These are phyloP conservation scores for Naso thynnoides DNA, from an alignment of 2,797 vertebrate species.

Conservation along the genomic window DNA sequence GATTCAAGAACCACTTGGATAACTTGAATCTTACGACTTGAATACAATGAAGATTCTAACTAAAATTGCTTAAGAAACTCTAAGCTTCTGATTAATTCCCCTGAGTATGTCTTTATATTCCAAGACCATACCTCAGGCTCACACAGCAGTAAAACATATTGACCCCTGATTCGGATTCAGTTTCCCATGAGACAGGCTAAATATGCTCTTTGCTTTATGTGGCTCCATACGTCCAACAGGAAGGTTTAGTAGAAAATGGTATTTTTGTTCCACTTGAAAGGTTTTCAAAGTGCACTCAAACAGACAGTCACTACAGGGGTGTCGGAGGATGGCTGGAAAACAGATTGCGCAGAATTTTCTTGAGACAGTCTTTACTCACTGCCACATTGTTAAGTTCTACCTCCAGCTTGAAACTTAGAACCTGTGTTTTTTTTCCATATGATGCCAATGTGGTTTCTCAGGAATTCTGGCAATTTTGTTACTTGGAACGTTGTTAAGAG, in stretches of 20 bases:
- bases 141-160: slow-evolving; percentile 10
- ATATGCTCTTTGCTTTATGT: slow-evolving; percentile 27
- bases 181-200: slow-evolving; percentile 40
- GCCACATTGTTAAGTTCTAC: slow-evolving; percentile 58
- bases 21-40: background rate
- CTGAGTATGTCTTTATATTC: background rate
- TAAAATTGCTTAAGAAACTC: background rate
- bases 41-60: background rate
- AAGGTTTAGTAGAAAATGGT: slow-evolving; percentile 20
- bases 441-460: slow-evolving; percentile 70
- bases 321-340: slow-evolving; percentile 6
- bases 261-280: slow-evolving; percentile 50
- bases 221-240: slow-evolving; percentile 26
- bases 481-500: slow-evolving; percentile 46
- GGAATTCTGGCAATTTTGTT: slow-evolving; percentile 61
- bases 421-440: slow-evolving; percentile 46
- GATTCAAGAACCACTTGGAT: background rate
- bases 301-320: slow-evolving; percentile 8
- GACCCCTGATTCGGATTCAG: slow-evolving; percentile 26
- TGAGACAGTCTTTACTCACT: slow-evolving; percentile 40
- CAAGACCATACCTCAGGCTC: no score
- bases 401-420: slow-evolving; percentile 47
- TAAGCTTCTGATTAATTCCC: background rate
- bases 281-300: slow-evolving; percentile 24
- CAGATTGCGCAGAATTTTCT: slow-evolving; percentile 10